Conservation (phyloP, 37 sponge, comb jelly and placozoan genomes). For the Dysidea cf. avara region DNA sequence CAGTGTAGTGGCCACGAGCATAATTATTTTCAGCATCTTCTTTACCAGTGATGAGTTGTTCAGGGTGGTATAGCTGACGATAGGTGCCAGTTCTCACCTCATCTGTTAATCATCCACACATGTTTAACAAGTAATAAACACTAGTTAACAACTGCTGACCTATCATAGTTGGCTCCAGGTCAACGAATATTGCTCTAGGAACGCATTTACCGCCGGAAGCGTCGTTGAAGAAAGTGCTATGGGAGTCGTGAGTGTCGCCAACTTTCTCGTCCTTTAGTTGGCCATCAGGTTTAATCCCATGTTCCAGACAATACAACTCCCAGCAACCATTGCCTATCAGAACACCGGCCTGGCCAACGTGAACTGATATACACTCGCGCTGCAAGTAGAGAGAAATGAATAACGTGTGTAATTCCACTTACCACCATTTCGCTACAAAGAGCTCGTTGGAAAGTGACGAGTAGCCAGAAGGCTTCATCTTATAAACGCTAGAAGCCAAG, state of each 20-base stretch:
- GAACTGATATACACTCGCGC: no score
- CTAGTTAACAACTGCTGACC: conserved; percentile 65
- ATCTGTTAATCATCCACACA: no score
- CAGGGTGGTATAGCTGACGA: no score
- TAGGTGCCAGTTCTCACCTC: no score
- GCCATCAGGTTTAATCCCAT: conserved; percentile 92
- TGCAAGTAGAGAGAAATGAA: no score
- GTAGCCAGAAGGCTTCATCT: no score
- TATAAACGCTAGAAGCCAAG: no score
- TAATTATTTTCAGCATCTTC: no score
- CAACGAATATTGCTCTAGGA: conserved; percentile 88
- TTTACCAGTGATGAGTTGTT: no score
- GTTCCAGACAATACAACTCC: no score
- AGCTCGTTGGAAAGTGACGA: not conserved
- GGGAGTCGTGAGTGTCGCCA: conserved; percentile 83
- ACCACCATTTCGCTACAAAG: conserved; percentile 82
- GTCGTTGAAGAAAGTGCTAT: conserved; percentile 95
- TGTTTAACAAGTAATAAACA: conserved; percentile 64
- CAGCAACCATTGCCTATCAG: conserved; percentile 96
- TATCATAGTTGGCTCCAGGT: conserved; percentile 86
- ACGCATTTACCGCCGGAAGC: conserved; percentile 93
- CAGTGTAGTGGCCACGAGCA: no score
- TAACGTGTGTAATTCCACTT: no score
- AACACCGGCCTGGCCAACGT: conserved; percentile 85
- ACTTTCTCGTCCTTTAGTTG: conserved; percentile 80